Conservation (phyloP, 2,797 vertebrate species). For the Lacerta viridis region DNA sequence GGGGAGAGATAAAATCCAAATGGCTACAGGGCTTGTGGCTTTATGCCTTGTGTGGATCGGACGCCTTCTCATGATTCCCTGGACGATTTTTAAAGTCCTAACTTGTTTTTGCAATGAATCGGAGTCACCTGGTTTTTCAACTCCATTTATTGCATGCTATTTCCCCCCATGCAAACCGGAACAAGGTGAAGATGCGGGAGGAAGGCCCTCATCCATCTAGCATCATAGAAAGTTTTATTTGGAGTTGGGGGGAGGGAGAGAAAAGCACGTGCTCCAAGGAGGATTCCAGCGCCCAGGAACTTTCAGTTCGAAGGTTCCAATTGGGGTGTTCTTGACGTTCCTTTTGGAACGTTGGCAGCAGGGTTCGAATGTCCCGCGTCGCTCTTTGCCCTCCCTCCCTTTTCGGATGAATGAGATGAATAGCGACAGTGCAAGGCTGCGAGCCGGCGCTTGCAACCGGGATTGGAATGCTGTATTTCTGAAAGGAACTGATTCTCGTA, state of each 20-base stretch:
- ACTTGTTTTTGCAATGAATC: not conserved
- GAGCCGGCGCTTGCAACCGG: not conserved
- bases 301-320: not conserved
- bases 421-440: not conserved
- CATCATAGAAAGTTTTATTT: not conserved
- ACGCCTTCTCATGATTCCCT: not conserved
- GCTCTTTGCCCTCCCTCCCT: not conserved
- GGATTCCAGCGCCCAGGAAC: not conserved
- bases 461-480: not conserved
- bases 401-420: not conserved
- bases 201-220: not conserved
- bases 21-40: not conserved
- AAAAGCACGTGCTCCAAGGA: no score
- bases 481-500: not conserved
- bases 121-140: no score
- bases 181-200: not conserved
- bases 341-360: not conserved
- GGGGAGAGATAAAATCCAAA: no score
- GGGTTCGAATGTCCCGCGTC: not conserved
- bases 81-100: no score
- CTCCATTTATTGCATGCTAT: not conserved
- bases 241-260: not conserved
- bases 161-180: not conserved
- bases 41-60: not conserved
- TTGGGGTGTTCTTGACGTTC: not conserved